phyloP scores from a whole-genome alignment of 1,140 invertebrate species.

The Bombus terrestris region DNA sequence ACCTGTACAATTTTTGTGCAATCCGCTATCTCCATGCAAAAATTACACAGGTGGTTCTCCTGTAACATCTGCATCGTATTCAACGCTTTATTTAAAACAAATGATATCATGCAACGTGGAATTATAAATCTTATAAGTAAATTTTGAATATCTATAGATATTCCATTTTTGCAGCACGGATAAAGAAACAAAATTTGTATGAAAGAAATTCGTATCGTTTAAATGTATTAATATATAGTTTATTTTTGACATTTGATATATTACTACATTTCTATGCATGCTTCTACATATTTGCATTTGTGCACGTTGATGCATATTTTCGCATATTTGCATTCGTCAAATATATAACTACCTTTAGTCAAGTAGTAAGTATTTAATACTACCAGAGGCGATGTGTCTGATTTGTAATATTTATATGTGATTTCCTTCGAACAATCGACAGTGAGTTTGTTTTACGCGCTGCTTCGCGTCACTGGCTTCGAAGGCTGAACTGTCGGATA shows the following conservation, averaged over 20 bases:
- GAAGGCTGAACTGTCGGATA: conserved; percentile 63
- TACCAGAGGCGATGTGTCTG: too few species aligned
- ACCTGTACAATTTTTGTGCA: not conserved
- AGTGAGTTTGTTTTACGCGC: conserved; percentile 27
- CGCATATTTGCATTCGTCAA: not conserved
- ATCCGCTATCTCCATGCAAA: not conserved
- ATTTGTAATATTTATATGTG: conserved; percentile 29
- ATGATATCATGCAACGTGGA: not conserved
- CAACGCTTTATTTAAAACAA: not conserved
- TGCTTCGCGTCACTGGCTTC: conserved; percentile 28
- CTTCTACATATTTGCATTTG: not conserved
- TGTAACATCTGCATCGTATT: not conserved
- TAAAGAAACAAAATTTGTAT: not conserved
- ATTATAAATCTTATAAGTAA: not conserved
- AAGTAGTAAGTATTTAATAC: not conserved
- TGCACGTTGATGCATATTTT: not conserved
- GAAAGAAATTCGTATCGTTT: not conserved
- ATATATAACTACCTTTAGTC: not conserved
- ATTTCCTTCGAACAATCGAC: conserved; percentile 12
- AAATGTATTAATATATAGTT: not conserved
- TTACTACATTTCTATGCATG: not conserved
- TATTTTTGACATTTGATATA: not conserved
- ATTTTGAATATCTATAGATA: not conserved
- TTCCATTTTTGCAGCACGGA: not conserved
- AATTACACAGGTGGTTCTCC: not conserved